These are phyloP conservation scores for Trematomus bernacchii DNA, from an alignment of 2,797 vertebrate genomes.

Conservation along the genomic window DNA sequence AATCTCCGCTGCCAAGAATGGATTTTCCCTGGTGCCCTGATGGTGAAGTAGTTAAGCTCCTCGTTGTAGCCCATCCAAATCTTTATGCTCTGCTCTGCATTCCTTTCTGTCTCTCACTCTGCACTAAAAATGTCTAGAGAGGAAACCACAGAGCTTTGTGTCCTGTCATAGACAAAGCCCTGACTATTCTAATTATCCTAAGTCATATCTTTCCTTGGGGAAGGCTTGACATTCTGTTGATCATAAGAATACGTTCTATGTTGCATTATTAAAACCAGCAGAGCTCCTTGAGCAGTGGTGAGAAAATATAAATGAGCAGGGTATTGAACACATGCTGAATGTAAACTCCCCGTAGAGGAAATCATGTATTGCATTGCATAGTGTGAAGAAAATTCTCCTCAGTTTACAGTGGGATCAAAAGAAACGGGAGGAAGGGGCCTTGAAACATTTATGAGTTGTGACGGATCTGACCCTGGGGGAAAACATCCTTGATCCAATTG, in stretches of 20 bases:
- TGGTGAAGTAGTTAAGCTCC: slow-evolving; percentile 91
- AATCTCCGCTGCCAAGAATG: slow-evolving; percentile 91
- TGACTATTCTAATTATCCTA: slow-evolving; percentile 25
- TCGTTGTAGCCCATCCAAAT: slow-evolving; percentile 85
- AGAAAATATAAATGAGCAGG: slow-evolving; percentile 29
- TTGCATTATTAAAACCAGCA: slow-evolving; percentile 22
- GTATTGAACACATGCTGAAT: slow-evolving; percentile 48
- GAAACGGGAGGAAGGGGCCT: slow-evolving; percentile 67
- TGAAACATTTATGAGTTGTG: slow-evolving; percentile 84
- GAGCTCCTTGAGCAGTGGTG: slow-evolving; percentile 18
- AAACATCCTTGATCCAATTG: slow-evolving; percentile 73
- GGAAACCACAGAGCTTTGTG: slow-evolving; percentile 33
- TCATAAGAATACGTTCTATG: slow-evolving; percentile 7
- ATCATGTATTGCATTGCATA: slow-evolving; percentile 56
- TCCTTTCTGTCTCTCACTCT: slow-evolving; percentile 41
- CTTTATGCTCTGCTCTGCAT: slow-evolving; percentile 60
- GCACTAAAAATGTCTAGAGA: slow-evolving; percentile 49
- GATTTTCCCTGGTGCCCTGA: slow-evolving; percentile 92
- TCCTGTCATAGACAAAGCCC: slow-evolving; percentile 35
- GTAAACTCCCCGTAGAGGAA: slow-evolving; percentile 61
- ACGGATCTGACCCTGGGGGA: slow-evolving; percentile 74
- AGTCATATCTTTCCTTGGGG: slow-evolving; percentile 15
- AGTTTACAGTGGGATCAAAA: slow-evolving; percentile 69
- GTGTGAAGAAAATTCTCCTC: slow-evolving; percentile 67
- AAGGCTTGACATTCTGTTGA: slow-evolving; percentile 17